Percentiles rank a stretch among this genome's conserved stretches.
These are phyloP conservation scores for Thymallus thymallus DNA, from an alignment of 2,113 vertebrate genomes.

Conservation along the genomic window DNA sequence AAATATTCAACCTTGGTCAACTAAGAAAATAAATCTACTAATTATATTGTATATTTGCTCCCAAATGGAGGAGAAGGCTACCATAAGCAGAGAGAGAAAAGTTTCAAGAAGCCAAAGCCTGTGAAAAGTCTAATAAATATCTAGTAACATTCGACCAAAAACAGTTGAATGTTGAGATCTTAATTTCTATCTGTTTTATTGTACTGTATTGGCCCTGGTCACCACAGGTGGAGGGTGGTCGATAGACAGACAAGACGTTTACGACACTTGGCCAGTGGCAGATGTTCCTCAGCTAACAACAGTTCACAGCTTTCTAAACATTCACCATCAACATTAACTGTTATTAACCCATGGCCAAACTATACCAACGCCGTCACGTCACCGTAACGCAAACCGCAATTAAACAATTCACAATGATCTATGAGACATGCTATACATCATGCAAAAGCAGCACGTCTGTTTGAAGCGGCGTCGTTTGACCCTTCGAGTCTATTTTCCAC, in stretches of 20 bases:
- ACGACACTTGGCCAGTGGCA: neutral
- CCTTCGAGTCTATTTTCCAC: too few species aligned
- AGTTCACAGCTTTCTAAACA: neutral
- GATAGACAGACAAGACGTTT: neutral
- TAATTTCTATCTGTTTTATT: too few species aligned
- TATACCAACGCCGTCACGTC: neutral
- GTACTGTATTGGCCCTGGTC: too few species aligned
- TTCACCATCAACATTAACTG: neutral
- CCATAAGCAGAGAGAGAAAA: constrained; percentile 11
- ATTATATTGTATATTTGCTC: neutral
- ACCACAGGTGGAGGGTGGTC: neutral
- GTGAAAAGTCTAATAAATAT: neutral
- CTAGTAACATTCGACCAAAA: neutral
- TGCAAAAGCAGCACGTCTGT: too few species aligned
- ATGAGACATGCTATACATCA: too few species aligned
- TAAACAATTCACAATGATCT: neutral
- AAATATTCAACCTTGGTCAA: constrained; percentile 41
- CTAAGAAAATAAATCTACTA: constrained; percentile 33
- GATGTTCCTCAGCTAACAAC: neutral
- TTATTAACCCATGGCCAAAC: neutral
- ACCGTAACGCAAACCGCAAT: too few species aligned
- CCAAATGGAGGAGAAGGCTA: constrained; percentile 24
- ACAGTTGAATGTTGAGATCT: neutral
- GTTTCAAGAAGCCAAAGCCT: neutral
- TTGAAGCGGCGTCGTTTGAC: too few species aligned